Percentiles rank a stretch among this genome's conserved stretches.
phyloP scores from a whole-genome alignment of 2,797 vertebrate species.

The Anabacerthia variegaticeps region DNA sequence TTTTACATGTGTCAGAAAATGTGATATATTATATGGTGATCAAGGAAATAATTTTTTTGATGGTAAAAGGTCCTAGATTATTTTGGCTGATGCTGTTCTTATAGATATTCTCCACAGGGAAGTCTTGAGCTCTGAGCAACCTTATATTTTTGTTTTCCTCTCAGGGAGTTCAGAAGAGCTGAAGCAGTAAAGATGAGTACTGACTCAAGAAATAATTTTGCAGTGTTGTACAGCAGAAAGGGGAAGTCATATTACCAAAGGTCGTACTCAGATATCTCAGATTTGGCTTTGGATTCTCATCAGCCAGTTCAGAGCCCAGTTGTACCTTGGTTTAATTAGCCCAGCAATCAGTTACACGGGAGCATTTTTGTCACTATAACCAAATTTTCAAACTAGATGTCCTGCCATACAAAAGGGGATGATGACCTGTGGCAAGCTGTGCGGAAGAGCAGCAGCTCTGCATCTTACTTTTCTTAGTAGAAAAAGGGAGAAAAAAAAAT shows the following conservation, averaged over 20 bases:
- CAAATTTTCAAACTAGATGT: background rate
- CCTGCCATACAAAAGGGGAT: background rate
- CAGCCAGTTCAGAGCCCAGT: background rate
- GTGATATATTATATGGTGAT: background rate
- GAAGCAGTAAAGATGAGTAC: background rate
- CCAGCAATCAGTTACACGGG: background rate
- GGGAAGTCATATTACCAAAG: background rate
- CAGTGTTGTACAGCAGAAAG: background rate
- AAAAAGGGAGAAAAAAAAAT: background rate
- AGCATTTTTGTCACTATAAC: background rate
- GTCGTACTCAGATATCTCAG: background rate
- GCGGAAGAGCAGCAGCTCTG: background rate
- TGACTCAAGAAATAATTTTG: constrained; percentile 8
- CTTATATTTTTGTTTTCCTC: constrained; percentile 3
- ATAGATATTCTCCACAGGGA: background rate
- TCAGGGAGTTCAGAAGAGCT: background rate
- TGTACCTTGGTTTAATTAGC: background rate
- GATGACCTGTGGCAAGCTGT: background rate
- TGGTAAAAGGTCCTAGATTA: background rate
- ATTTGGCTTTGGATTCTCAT: background rate
- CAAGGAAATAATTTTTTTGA: background rate
- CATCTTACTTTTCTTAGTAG: background rate
- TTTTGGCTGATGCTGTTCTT: background rate
- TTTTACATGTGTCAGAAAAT: background rate
- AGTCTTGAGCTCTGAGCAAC: background rate